Evolutionary conservation across 2,888 invertebrate species (phyloP).

Genomic region (Tridacna gigas): DNA sequence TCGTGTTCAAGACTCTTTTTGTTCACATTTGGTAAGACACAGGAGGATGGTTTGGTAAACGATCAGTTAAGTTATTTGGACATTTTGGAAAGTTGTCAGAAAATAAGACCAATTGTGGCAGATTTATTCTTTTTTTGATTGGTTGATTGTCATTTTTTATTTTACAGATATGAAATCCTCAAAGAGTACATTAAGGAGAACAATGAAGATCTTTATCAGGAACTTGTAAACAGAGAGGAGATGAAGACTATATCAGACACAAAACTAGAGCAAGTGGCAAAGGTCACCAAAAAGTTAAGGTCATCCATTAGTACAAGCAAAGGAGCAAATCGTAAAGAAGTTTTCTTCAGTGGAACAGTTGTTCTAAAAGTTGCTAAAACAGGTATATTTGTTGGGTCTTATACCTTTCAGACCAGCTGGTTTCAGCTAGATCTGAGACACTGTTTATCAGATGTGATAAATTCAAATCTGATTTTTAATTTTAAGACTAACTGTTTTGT

Average conservation of each 20-base stretch:
- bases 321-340: slow-evolving; percentile 46
- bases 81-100: no score
- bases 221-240: slow-evolving; percentile 45
- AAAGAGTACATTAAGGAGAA: slow-evolving; percentile 54
- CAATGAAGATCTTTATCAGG: slow-evolving; percentile 61
- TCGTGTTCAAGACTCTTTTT: no score
- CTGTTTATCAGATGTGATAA: no score
- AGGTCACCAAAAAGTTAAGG: slow-evolving; percentile 52
- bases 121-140: no score
- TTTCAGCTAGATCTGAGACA: no score
- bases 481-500: neutral
- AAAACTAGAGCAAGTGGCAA: slow-evolving; percentile 54
- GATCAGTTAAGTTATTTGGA: no score
- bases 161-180: slow-evolving; percentile 50
- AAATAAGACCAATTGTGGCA: no score
- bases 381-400: slow-evolving; percentile 39
- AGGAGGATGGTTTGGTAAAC: no score
- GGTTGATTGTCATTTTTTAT: neutral
- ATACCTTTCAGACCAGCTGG: neutral
- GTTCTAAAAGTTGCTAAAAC: slow-evolving; percentile 53
- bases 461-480: neutral
- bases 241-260: slow-evolving; percentile 51
- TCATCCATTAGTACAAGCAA: slow-evolving; percentile 32
- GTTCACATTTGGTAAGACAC: no score
- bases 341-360: slow-evolving; percentile 61